Evolutionary conservation across 2,888 invertebrate genomes (phyloP).

Genomic region (Masnerella sp.): DNA sequence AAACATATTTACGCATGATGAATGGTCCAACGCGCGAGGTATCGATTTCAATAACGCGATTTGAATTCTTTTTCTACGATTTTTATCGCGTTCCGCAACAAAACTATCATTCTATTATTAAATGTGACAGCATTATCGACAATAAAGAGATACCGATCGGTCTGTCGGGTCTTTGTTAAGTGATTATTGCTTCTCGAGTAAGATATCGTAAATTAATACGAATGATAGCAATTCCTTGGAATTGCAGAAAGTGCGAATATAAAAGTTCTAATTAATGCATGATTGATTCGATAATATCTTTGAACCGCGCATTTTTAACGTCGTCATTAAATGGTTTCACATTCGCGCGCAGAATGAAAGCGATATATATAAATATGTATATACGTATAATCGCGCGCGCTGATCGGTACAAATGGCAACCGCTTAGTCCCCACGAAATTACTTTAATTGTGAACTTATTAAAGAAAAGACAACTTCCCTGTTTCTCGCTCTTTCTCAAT

Average conservation of each 20-base stretch:
- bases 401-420: constrained; percentile 1
- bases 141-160: constrained; percentile 40
- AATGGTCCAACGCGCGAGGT: too few relatives aligned
- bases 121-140: constrained; percentile 53
- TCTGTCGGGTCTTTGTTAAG: constrained; percentile 36
- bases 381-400: constrained; percentile 1
- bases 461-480: too few relatives aligned
- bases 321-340: constrained; percentile 19
- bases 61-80: constrained; percentile 38
- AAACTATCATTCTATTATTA: constrained; percentile 50
- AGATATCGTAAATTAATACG: constrained; percentile 32
- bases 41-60: constrained; percentile 31
- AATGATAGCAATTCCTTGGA: constrained; percentile 38
- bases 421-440: not conserved
- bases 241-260: constrained; percentile 49
- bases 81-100: constrained; percentile 34
- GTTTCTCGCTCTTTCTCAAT: too few relatives aligned
- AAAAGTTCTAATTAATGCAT: constrained; percentile 48
- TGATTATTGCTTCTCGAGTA: constrained; percentile 27
- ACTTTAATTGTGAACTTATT: too few relatives aligned
- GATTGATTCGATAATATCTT: constrained; percentile 53
- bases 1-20: too few relatives aligned
- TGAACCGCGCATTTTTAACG: constrained; percentile 19
- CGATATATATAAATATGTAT: too few relatives aligned
- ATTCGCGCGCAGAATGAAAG: constrained; percentile 18